phyloP scores from a whole-genome alignment of 2,888 invertebrate genomes.

The Heliconius hortense region DNA sequence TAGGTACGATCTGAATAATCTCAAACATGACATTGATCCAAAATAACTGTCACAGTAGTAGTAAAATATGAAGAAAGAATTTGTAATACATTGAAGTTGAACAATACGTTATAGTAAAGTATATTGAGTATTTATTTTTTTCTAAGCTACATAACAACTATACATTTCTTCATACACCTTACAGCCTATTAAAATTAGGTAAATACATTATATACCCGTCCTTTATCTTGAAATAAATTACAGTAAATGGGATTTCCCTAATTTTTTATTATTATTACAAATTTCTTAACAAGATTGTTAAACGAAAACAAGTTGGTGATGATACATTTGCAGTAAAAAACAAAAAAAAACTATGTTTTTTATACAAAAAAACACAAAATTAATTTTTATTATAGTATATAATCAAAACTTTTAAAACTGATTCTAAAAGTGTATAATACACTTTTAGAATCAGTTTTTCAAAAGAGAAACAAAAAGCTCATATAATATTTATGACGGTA shows the following conservation, averaged over 20 bases:
- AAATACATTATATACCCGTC: constrained; percentile 54
- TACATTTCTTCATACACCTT: constrained; percentile 50
- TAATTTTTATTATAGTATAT: neutral
- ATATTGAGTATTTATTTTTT: constrained; percentile 36
- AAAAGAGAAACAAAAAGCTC: constrained; percentile 36
- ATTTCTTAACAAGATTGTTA: neutral
- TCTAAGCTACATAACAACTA: constrained; percentile 69
- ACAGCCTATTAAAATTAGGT: constrained; percentile 34
- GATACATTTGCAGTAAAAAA: neutral
- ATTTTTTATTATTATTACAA: neutral
- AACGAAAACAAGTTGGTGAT: neutral
- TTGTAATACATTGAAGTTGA: constrained; percentile 33
- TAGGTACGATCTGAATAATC: constrained; percentile 33
- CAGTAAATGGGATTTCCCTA: neutral
- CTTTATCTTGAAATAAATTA: constrained; percentile 45
- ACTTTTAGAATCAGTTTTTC: too few relatives aligned
- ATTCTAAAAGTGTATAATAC: constrained; percentile 26
- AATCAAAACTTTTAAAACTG: constrained; percentile 8
- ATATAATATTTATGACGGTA: constrained; percentile 39
- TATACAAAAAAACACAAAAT: neutral
- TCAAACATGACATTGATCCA: constrained; percentile 21
- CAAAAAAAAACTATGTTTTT: neutral
- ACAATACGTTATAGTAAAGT: constrained; percentile 15
- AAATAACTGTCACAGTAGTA: constrained; percentile 25
- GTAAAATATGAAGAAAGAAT: constrained; percentile 26